These are phyloP conservation scores for Enteromius viviparus DNA, from an alignment of 2,797 vertebrate genomes.

Conservation along the genomic window DNA sequence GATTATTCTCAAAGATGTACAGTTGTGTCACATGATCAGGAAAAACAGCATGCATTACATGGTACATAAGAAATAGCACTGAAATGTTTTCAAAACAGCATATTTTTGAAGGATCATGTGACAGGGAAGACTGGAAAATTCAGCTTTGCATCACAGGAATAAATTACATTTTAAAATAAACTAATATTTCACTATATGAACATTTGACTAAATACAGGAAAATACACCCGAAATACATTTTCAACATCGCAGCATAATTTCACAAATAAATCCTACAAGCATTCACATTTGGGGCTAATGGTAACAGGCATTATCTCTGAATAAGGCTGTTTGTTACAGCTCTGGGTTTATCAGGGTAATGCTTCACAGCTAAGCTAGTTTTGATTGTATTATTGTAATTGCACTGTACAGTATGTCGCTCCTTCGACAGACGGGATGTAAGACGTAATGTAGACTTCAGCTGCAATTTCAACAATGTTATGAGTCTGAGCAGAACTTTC, in stretches of 20 bases:
- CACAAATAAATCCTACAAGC: constrained; percentile 4
- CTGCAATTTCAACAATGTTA: constrained; percentile 1
- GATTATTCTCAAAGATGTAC: neutral
- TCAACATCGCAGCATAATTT: neutral
- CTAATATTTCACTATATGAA: neutral
- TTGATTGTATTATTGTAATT: constrained; percentile 21
- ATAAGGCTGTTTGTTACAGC: constrained; percentile 3
- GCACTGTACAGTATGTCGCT: neutral
- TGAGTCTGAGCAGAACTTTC: constrained; percentile 1
- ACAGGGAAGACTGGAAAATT: neutral
- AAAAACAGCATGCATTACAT: neutral
- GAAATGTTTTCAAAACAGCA: neutral
- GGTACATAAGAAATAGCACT: neutral
- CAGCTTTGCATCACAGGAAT: neutral
- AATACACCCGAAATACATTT: neutral
- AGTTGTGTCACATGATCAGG: neutral
- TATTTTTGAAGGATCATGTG: neutral
- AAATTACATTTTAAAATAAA: neutral
- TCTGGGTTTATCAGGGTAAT: constrained; percentile 36
- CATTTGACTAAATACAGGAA: neutral
- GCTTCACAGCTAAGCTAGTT: constrained; percentile 12
- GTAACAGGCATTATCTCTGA: constrained; percentile 6
- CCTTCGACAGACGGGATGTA: constrained; percentile 11
- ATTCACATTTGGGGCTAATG: constrained; percentile 11
- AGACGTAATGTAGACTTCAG: constrained; percentile 1